Conservation (phyloP, 2,888 invertebrate genomes). For the Kuschelorhynchus macadamiae region DNA sequence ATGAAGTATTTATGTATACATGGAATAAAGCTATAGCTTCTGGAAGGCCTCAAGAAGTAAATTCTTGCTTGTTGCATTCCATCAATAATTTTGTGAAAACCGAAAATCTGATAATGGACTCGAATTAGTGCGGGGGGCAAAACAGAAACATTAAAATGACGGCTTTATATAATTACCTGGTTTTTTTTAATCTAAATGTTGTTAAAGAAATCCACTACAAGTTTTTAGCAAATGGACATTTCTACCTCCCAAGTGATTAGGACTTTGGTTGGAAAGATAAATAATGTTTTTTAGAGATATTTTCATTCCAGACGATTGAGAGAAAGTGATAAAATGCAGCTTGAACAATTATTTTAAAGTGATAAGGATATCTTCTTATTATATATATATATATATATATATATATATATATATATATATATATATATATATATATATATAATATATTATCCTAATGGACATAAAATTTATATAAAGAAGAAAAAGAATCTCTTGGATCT, state of each 20-base stretch:
- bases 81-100: slow-evolving; percentile 45
- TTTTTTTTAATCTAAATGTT: slow-evolving; percentile 1
- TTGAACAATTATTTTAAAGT: slow-evolving; percentile 10
- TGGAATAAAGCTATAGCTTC: slow-evolving; percentile 54
- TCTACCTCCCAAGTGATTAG: background rate
- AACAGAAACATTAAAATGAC: slow-evolving; percentile 16
- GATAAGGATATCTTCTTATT: too few species aligned
- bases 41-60: slow-evolving; percentile 57
- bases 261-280: slow-evolving; percentile 6
- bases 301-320: slow-evolving; percentile 15
- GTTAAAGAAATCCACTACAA: slow-evolving; percentile 16
- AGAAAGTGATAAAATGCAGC: slow-evolving; percentile 9
- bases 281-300: slow-evolving; percentile 5
- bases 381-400: slow-evolving; percentile 1
- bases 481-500: too few species aligned
- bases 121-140: slow-evolving; percentile 6
- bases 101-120: slow-evolving; percentile 23
- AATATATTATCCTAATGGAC: background rate
- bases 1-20: slow-evolving; percentile 34
- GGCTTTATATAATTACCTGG: slow-evolving; percentile 12
- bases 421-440: slow-evolving; percentile 20
- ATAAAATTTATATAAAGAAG: too few species aligned
- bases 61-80: slow-evolving; percentile 54
- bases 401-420: slow-evolving; percentile 11
- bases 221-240: slow-evolving; percentile 20